Evolutionary conservation across 53 echinoderm and acorn worm species (phyloP).

Genomic region (Patiria pectinifera): DNA sequence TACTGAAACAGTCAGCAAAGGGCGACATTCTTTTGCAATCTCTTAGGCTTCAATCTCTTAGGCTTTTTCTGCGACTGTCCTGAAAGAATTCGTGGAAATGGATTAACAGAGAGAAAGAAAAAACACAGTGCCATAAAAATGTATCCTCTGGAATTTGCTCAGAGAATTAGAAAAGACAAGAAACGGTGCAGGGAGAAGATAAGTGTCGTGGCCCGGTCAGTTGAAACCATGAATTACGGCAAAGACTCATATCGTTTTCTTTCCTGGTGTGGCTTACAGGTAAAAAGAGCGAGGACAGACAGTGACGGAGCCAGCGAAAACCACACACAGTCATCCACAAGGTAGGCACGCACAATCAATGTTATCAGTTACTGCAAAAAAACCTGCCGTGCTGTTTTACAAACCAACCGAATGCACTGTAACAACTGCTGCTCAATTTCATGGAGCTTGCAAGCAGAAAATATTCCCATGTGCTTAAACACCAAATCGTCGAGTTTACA

Average conservation of each 20-base stretch:
- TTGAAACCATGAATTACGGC: neutral
- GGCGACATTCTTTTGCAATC: too few species aligned
- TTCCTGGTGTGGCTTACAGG: slow-evolving; percentile 58
- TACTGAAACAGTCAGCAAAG: neutral
- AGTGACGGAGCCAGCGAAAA: slow-evolving; percentile 69
- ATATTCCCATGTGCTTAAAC: too few species aligned
- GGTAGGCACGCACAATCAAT: slow-evolving; percentile 49
- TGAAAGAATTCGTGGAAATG: too few species aligned
- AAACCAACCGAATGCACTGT: neutral
- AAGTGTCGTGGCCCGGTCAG: neutral
- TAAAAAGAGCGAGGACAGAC: slow-evolving; percentile 79
- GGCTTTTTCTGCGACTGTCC: too few species aligned
- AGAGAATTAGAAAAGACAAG: too few species aligned
- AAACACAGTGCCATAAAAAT: too few species aligned
- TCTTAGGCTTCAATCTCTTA: too few species aligned
- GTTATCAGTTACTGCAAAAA: neutral
- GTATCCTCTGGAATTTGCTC: too few species aligned
- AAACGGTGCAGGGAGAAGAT: neutral
- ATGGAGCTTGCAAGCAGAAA: too few species aligned
- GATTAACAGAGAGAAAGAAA: neutral
- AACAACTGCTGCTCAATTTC: neutral
- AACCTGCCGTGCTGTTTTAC: neutral
- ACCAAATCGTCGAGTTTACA: too few species aligned
- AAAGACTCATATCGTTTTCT: slow-evolving; percentile 9
- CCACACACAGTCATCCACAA: slow-evolving; percentile 74